Conservation (phyloP, 1,140 invertebrate species). For the Drosophila chauvacae region DNA sequence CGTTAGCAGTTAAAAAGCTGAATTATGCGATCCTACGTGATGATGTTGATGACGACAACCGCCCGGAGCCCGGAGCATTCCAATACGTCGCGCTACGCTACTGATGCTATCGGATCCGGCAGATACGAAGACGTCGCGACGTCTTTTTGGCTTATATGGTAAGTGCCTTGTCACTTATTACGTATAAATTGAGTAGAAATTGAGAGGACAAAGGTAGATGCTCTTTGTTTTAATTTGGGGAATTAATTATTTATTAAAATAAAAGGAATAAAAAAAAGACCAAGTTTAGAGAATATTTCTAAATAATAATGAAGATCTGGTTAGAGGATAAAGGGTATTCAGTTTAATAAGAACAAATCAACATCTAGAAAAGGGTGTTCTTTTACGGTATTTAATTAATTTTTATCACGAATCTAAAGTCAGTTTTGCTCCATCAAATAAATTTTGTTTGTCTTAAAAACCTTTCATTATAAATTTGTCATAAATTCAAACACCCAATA, state of each 20-base stretch:
- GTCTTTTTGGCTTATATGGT: conserved; percentile 19
- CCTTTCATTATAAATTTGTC: too few species aligned
- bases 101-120: conserved; percentile 57
- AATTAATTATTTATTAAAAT: not conserved
- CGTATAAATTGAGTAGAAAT: conserved; percentile 54
- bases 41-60: conserved; percentile 55
- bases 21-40: conserved; percentile 81
- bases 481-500: too few species aligned
- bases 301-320: not conserved
- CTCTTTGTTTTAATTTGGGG: conserved; percentile 18
- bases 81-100: conserved; percentile 59
- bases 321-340: not conserved
- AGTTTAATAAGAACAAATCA: not conserved
- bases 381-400: too few species aligned
- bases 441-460: not conserved
- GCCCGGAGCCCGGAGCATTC: conserved; percentile 62
- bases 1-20: conserved; percentile 78
- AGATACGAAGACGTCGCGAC: conserved; percentile 8
- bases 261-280: not conserved
- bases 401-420: not conserved
- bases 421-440: too few species aligned
- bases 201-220: not conserved
- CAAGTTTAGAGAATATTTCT: not conserved
- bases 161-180: conserved; percentile 66
- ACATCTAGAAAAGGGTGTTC: too few species aligned